These are phyloP conservation scores for Panthera leo DNA, from an alignment of 2,113 vertebrate species.

Conservation along the genomic window DNA sequence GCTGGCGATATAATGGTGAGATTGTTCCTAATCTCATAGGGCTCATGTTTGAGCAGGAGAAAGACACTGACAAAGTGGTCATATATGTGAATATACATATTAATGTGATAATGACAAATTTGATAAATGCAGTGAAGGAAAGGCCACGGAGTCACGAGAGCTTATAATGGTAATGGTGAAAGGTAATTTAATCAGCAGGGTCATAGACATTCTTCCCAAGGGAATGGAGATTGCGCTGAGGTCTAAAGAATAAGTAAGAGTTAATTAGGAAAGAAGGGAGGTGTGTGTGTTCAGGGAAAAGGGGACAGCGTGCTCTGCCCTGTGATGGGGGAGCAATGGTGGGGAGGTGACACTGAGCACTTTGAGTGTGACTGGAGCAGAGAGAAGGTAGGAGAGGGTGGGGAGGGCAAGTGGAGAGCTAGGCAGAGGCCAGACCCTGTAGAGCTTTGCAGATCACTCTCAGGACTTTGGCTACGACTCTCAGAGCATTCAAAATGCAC, in stretches of 20 bases:
- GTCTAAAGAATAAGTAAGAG: background rate
- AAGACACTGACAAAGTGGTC: background rate
- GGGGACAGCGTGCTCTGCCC: rapidly evolving
- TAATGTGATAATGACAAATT: too few relatives aligned
- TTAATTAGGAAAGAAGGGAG: background rate
- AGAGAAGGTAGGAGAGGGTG: background rate
- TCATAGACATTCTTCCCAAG: background rate
- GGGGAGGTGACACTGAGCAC: rapidly evolving
- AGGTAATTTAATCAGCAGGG: background rate
- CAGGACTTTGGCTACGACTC: background rate
- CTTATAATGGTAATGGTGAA: background rate
- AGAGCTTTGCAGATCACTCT: background rate
- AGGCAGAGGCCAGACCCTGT: rapidly evolving
- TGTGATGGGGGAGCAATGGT: rapidly evolving
- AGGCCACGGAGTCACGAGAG: background rate
- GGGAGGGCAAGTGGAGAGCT: background rate
- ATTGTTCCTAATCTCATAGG: background rate
- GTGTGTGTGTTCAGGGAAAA: rapidly evolving
- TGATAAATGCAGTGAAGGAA: background rate
- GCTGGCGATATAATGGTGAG: background rate
- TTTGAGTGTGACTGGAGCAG: background rate
- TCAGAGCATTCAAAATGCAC: too few relatives aligned
- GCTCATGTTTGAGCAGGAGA: background rate
- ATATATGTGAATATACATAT: background rate
- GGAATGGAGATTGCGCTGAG: background rate